Conservation (phyloP, 2,113 vertebrate genomes). For the Hucho hucho region DNA sequence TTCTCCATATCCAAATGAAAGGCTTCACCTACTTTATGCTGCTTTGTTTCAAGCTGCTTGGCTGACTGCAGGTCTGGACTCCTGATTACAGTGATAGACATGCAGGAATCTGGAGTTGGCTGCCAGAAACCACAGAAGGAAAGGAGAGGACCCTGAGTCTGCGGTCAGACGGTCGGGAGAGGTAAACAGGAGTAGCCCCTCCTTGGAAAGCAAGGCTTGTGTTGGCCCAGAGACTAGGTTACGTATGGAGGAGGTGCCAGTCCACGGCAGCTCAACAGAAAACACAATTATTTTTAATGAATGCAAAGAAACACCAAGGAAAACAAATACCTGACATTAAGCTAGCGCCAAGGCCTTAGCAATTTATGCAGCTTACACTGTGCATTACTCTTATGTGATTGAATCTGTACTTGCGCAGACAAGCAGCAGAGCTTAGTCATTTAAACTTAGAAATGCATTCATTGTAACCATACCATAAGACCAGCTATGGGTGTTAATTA, state of each 20-base stretch:
- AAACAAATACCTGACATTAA: constrained; percentile 43
- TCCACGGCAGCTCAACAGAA: constrained; percentile 48
- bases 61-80: constrained; percentile 75
- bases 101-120: constrained; percentile 76
- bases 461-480: constrained; percentile 14
- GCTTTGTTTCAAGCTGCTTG: constrained; percentile 70
- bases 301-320: constrained; percentile 37
- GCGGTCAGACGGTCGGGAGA: constrained; percentile 64
- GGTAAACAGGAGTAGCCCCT: constrained; percentile 80
- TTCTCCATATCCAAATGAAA: constrained; percentile 61
- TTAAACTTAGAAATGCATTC: constrained; percentile 23
- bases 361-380: constrained; percentile 3
- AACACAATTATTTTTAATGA: constrained; percentile 69
- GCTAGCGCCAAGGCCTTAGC: constrained; percentile 1
- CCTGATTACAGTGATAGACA: constrained; percentile 83
- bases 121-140: constrained; percentile 80
- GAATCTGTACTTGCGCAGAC: constrained; percentile 37
- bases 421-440: constrained; percentile 19
- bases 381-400: constrained; percentile 31
- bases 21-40: constrained; percentile 63
- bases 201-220: constrained; percentile 73
- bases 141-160: constrained; percentile 73
- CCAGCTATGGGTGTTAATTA: not conserved
- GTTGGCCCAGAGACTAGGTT: constrained; percentile 43
- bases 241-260: constrained; percentile 46